Evolutionary conservation across 2,113 vertebrate genomes (phyloP).

Genomic region (Thamnaconus septentrionalis): DNA sequence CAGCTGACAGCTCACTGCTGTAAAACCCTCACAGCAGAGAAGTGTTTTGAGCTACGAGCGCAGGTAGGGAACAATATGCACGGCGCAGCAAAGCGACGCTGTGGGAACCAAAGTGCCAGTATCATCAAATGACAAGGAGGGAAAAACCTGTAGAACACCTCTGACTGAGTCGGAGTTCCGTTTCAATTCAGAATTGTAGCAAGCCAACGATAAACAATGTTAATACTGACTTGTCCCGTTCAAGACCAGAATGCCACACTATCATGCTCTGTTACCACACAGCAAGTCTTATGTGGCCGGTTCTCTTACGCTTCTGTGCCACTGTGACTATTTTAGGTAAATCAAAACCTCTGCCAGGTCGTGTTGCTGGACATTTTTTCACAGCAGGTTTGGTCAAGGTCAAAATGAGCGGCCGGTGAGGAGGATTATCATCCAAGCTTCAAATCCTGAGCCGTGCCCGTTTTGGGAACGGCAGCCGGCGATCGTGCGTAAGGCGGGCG

Average conservation of each 20-base stretch:
- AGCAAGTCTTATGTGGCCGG: neutral
- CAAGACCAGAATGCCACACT: too few relatives aligned
- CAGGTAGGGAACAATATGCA: too few relatives aligned
- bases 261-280: neutral
- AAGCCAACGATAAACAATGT: too few relatives aligned
- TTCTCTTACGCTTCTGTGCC: neutral
- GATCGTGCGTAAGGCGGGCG: constrained; percentile 44
- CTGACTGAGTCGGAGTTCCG: too few relatives aligned
- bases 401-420: constrained; percentile 38
- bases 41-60: too few relatives aligned
- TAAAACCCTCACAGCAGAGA: too few relatives aligned
- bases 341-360: constrained; percentile 22
- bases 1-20: too few relatives aligned
- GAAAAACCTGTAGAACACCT: neutral
- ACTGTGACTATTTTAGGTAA: constrained; percentile 26
- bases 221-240: too few relatives aligned
- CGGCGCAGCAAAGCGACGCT: too few relatives aligned
- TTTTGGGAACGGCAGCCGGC: constrained; percentile 56
- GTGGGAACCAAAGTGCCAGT: neutral
- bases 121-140: constrained; percentile 16
- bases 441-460: constrained; percentile 58
- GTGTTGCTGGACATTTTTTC: constrained; percentile 39
- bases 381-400: constrained; percentile 52
- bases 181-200: too few relatives aligned
- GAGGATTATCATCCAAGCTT: constrained; percentile 57